A percentile compares a stretch with the other conserved stretches of the same genome.
Evolutionary conservation across 2,113 vertebrate genomes (phyloP).

Genomic region (Corythornis cristatus): DNA sequence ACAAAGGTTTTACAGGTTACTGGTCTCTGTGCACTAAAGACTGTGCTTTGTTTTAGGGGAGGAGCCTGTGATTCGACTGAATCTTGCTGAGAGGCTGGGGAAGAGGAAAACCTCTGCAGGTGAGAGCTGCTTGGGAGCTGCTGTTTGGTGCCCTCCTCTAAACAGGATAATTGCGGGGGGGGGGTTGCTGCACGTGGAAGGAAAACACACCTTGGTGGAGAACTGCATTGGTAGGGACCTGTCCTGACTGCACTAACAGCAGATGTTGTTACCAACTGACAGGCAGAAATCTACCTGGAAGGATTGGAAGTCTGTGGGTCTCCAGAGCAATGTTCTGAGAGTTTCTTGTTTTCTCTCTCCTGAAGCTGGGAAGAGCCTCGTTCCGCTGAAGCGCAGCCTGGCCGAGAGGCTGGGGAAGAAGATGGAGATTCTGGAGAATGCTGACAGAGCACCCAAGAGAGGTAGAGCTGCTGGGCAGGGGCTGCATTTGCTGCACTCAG

Average conservation of each 20-base stretch:
- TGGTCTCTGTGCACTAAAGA: neutral
- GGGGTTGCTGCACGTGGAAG: neutral
- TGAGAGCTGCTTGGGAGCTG: neutral
- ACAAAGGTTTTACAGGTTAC: neutral
- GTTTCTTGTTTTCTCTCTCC: neutral
- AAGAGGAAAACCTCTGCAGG: constrained; percentile 67
- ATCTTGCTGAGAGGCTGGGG: constrained; percentile 79
- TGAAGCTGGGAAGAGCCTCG: constrained; percentile 38
- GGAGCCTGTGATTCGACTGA: constrained; percentile 71
- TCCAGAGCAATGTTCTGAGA: neutral
- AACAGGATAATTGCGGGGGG: fast-evolving
- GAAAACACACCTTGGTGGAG: neutral
- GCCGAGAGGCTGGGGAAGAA: constrained; percentile 87
- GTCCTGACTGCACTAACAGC: neutral
- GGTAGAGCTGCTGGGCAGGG: constrained; percentile 47
- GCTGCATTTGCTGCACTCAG: neutral
- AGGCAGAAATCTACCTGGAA: neutral
- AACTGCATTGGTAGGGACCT: fast-evolving
- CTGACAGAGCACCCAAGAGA: constrained; percentile 70
- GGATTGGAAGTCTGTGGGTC: fast-evolving
- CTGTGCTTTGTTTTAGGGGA: constrained; percentile 63
- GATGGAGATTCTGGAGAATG: constrained; percentile 64
- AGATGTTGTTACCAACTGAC: neutral
- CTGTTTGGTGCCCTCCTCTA: neutral
- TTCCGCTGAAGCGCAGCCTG: constrained; percentile 79